phyloP scores from a whole-genome alignment of 2,888 invertebrate species.

The Drosophila helvetica region DNA sequence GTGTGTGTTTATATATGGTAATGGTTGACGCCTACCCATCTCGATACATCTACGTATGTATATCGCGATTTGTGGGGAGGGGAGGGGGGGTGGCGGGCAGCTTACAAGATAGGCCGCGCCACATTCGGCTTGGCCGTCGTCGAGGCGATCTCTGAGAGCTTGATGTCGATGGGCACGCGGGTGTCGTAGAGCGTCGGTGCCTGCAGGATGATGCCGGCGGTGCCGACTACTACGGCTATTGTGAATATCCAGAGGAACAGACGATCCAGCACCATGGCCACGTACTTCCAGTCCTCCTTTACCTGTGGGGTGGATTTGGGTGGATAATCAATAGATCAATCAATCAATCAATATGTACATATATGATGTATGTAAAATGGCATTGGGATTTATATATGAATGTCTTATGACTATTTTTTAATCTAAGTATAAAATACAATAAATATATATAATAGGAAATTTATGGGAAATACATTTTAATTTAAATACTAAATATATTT shows the following conservation, averaged over 20 bases:
- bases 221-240: slow-evolving; percentile 96
- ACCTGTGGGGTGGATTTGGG: slow-evolving; percentile 86
- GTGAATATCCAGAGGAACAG: slow-evolving; percentile 99
- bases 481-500: too few species aligned
- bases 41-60: too few species aligned
- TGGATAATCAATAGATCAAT: too few species aligned
- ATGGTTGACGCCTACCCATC: slow-evolving; percentile 5
- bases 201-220: slow-evolving; percentile 96
- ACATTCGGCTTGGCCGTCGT: slow-evolving; percentile 92
- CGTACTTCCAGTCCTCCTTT: slow-evolving; percentile 99
- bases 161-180: slow-evolving; percentile 93
- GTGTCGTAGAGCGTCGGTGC: slow-evolving; percentile 97
- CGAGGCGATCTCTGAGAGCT: slow-evolving; percentile 94
- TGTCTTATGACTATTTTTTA: too few species aligned
- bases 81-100: not conserved
- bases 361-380: too few species aligned
- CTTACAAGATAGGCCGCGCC: slow-evolving; percentile 84
- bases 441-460: too few species aligned
- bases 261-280: slow-evolving; percentile 98
- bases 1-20: slow-evolving; percentile 3
- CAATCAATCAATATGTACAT: too few species aligned
- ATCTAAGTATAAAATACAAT: too few species aligned
- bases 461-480: too few species aligned
- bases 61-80: too few species aligned
- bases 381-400: too few species aligned